Percentiles rank a stretch among this genome's conserved stretches.
These are phyloP conservation scores for Theonella swinhoei DNA, from an alignment of 37 sponge, comb jelly and placozoan species.

Conservation along the genomic window DNA sequence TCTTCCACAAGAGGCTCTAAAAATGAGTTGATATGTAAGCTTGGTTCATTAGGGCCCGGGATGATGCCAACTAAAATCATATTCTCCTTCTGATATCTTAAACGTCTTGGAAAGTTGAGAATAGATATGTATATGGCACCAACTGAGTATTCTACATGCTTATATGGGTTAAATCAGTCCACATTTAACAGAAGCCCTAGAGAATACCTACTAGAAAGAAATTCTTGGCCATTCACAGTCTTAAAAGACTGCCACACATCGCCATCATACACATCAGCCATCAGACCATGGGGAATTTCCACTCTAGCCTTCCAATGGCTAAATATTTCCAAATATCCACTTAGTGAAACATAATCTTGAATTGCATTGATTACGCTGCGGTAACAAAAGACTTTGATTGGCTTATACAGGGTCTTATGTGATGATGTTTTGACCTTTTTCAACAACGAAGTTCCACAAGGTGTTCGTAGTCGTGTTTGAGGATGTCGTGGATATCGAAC, in stretches of 20 bases:
- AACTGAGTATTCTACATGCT: constrained; percentile 41
- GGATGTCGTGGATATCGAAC: constrained; percentile 38
- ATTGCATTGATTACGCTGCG: constrained; percentile 16
- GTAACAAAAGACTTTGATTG: constrained; percentile 20
- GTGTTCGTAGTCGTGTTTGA: not conserved
- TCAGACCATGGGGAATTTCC: not conserved
- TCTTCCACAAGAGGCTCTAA: constrained; percentile 43
- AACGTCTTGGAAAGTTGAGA: constrained; percentile 42
- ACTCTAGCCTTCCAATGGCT: constrained; percentile 27
- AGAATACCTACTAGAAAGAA: not conserved
- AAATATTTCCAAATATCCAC: constrained; percentile 25
- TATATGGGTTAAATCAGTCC: no score
- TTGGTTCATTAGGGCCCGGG: constrained; percentile 56
- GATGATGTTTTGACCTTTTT: not conserved
- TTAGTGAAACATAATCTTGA: not conserved
- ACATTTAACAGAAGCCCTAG: constrained; percentile 5
- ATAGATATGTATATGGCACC: constrained; percentile 54
- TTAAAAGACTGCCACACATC: constrained; percentile 37
- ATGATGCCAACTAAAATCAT: constrained; percentile 45
- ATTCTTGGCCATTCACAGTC: not conserved
- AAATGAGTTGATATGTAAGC: constrained; percentile 24
- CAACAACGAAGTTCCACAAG: constrained; percentile 14
- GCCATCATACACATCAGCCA: constrained; percentile 53
- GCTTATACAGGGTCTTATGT: not conserved
- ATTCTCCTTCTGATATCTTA: constrained; percentile 44